Percentiles rank a stretch among this genome's conserved stretches.
Evolutionary conservation across 2,113 vertebrate species (phyloP).

Genomic region (Agapornis roseicollis): DNA sequence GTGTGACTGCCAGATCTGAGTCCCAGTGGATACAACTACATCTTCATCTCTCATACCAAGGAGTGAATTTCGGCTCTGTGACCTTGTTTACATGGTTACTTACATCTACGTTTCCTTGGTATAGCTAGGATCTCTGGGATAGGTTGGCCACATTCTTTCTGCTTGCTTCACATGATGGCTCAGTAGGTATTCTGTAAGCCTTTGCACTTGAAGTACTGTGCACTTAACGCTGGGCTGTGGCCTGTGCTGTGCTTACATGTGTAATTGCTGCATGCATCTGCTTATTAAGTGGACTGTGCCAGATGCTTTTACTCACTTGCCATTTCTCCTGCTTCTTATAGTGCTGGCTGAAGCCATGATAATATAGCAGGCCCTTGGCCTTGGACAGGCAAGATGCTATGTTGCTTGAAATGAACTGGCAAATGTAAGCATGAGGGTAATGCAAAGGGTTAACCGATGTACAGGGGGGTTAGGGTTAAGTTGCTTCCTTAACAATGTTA

Average conservation of each 20-base stretch:
- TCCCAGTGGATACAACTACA: background rate
- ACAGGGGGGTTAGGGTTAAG: no score
- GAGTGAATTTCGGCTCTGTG: background rate
- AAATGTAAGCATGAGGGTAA: background rate
- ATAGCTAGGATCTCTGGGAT: background rate
- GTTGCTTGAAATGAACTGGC: background rate
- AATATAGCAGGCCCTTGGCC: background rate
- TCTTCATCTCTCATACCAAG: background rate
- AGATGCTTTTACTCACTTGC: background rate
- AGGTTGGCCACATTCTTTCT: background rate
- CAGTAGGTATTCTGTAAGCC: background rate
- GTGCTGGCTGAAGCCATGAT: background rate
- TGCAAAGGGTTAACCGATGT: no score
- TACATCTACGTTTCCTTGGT: background rate
- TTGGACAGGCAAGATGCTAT: background rate
- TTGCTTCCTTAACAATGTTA: no score
- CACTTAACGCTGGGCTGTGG: fast-evolving
- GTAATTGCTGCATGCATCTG: background rate
- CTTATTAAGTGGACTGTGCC: background rate
- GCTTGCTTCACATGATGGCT: background rate
- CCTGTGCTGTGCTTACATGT: background rate
- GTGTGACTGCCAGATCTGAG: background rate
- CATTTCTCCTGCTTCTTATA: background rate
- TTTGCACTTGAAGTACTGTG: background rate
- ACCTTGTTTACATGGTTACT: fast-evolving